Evolutionary conservation across 2,797 vertebrate genomes (phyloP).

Genomic region (Etheostoma perlongum): DNA sequence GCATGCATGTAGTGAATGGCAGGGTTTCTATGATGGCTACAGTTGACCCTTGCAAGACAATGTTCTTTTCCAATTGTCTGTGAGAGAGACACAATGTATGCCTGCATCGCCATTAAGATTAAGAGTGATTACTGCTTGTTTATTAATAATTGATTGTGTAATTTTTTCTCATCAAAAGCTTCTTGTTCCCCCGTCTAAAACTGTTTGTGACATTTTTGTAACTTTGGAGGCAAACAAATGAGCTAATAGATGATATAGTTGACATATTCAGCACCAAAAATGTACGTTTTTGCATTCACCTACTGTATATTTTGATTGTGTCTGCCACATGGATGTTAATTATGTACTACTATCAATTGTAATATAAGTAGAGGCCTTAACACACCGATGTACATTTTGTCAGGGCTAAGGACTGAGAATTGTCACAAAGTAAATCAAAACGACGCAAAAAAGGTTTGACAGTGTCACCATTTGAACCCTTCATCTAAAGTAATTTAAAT

Average conservation of each 20-base stretch:
- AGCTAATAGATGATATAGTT: conserved; percentile 45
- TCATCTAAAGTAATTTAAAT: conserved; percentile 32
- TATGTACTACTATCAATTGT: conserved; percentile 63
- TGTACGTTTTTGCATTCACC: conserved; percentile 39
- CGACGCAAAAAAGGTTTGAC: conserved; percentile 56
- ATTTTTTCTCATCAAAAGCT: conserved; percentile 25
- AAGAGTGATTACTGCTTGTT: conserved; percentile 33
- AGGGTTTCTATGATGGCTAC: conserved; percentile 22
- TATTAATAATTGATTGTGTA: conserved; percentile 18
- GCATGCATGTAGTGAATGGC: conserved; percentile 10
- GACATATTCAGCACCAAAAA: conserved; percentile 57
- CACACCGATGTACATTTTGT: conserved; percentile 54
- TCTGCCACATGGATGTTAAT: conserved; percentile 57
- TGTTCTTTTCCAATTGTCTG: conserved; percentile 6
- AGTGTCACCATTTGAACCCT: conserved; percentile 51
- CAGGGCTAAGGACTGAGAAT: conserved; percentile 73
- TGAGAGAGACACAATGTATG: background rate
- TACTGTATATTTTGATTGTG: conserved; percentile 41
- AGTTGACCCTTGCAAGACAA: conserved; percentile 3
- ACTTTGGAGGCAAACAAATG: conserved; percentile 14
- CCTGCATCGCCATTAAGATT: conserved; percentile 15
- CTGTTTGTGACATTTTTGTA: conserved; percentile 43
- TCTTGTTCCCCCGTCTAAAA: conserved; percentile 35
- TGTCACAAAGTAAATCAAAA: conserved; percentile 59
- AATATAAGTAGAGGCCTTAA: conserved; percentile 83